Evolutionary conservation across 2,888 invertebrate species (phyloP).

Genomic region (Ectobius pallidus): DNA sequence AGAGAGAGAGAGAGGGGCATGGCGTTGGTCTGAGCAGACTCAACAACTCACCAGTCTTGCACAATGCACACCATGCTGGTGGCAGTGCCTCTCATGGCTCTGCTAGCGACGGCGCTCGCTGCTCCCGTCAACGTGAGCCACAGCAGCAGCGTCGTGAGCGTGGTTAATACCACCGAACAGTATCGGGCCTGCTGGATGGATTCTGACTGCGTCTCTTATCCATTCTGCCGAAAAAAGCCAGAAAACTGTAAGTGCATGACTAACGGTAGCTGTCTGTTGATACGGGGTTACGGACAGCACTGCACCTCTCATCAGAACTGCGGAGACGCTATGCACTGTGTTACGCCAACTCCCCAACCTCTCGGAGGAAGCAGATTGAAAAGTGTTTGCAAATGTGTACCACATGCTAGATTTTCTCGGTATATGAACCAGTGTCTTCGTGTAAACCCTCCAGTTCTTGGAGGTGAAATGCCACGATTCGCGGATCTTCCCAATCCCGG

Average conservation of each 20-base stretch:
- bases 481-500: slow-evolving; percentile 33
- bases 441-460: neutral
- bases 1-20: too few species aligned
- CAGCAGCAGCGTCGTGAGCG: neutral
- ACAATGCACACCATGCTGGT: too few species aligned
- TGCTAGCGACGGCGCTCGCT: too few species aligned
- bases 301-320: neutral
- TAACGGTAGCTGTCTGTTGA: slow-evolving; percentile 21
- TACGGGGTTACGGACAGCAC: slow-evolving; percentile 21
- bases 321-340: neutral
- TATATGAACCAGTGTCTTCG: slow-evolving; percentile 15
- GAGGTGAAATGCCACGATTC: slow-evolving; percentile 26
- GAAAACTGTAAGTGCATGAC: slow-evolving; percentile 23
- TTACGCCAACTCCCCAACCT: neutral
- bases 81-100: too few species aligned
- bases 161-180: neutral
- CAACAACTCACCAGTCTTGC: too few species aligned
- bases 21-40: too few species aligned
- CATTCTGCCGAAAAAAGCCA: slow-evolving; percentile 9
- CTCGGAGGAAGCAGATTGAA: neutral
- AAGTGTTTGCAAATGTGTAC: slow-evolving; percentile 29
- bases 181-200: slow-evolving; percentile 26
- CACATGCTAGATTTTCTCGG: slow-evolving; percentile 21
- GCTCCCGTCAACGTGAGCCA: neutral
- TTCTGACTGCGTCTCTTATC: slow-evolving; percentile 25